Evolutionary conservation across 1,140 invertebrate genomes (phyloP).

Genomic region (Adoxophyes honmai): DNA sequence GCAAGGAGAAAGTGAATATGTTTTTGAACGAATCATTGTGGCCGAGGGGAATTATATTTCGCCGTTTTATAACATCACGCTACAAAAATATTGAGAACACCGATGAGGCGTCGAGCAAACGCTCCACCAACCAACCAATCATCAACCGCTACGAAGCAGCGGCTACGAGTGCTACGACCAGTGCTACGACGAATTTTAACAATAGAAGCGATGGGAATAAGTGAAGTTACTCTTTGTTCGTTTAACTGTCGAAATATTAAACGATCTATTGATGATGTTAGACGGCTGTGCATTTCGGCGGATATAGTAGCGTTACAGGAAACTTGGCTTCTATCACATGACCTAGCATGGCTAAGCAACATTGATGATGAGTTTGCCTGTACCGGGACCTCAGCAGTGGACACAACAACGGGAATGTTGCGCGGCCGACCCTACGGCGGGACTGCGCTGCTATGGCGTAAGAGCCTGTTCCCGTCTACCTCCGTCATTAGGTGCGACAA

Average conservation of each 20-base stretch:
- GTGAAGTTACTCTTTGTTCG: neutral
- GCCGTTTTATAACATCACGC: neutral
- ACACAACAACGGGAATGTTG: constrained; percentile 21
- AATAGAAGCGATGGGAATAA: no score
- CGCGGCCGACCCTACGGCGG: constrained; percentile 25
- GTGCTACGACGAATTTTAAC: neutral
- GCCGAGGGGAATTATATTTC: neutral
- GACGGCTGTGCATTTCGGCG: neutral
- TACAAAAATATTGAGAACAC: neutral
- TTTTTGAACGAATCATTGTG: neutral
- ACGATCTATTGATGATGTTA: neutral
- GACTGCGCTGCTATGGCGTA: constrained; percentile 26
- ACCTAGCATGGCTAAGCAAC: constrained; percentile 12
- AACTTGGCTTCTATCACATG: constrained; percentile 19
- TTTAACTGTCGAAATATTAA: constrained; percentile 1
- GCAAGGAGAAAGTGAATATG: neutral
- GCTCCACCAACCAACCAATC: no score
- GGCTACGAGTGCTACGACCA: neutral
- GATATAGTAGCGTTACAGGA: neutral
- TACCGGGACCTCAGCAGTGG: constrained; percentile 25
- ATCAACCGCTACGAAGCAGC: neutral
- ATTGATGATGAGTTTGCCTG: constrained; percentile 19
- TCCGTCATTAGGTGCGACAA: neutral
- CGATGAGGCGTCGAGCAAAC: no score
- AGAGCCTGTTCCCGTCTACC: constrained; percentile 20